Evolutionary conservation across 92 coral and sea anemone genomes (phyloP).

Genomic region (Galaxea fascicularis): DNA sequence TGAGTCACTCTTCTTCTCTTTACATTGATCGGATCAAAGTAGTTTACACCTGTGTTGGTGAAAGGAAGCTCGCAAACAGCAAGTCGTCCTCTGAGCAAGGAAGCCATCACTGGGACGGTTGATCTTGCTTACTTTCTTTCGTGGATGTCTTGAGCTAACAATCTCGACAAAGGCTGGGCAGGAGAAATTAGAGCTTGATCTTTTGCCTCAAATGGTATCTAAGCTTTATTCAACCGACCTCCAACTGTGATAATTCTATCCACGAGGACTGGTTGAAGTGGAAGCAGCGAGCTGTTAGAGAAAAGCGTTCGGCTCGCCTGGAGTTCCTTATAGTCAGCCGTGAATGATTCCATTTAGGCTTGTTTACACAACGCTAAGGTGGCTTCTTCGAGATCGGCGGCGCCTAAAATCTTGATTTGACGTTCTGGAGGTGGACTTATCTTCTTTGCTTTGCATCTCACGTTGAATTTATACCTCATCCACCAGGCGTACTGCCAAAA

Average conservation of each 20-base stretch:
- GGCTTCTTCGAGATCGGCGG: conserved; percentile 11
- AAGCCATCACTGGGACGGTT: conserved; percentile 15
- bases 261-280: conserved; percentile 4
- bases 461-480: conserved; percentile 15
- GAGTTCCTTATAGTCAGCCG: too few relatives aligned
- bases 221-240: conserved; percentile 11
- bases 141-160: conserved; percentile 32
- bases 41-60: conserved; percentile 22
- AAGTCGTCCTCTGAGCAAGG: conserved; percentile 27
- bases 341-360: too few relatives aligned
- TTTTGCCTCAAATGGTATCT: conserved; percentile 13
- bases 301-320: too few relatives aligned
- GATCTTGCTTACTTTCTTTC: conserved; percentile 11
- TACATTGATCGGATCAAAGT: conserved; percentile 44
- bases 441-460: conserved; percentile 1
- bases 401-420: not conserved
- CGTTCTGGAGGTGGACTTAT: not conserved
- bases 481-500: conserved; percentile 10
- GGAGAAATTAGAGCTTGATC: conserved; percentile 32
- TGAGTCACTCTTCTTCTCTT: conserved; percentile 41
- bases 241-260: conserved; percentile 44
- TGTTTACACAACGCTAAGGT: too few relatives aligned
- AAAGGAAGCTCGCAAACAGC: conserved; percentile 35
- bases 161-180: conserved; percentile 9
- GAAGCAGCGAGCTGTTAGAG: conserved; percentile 8